Conservation (phyloP, 2,113 vertebrate genomes). For the Cairina moschata region DNA sequence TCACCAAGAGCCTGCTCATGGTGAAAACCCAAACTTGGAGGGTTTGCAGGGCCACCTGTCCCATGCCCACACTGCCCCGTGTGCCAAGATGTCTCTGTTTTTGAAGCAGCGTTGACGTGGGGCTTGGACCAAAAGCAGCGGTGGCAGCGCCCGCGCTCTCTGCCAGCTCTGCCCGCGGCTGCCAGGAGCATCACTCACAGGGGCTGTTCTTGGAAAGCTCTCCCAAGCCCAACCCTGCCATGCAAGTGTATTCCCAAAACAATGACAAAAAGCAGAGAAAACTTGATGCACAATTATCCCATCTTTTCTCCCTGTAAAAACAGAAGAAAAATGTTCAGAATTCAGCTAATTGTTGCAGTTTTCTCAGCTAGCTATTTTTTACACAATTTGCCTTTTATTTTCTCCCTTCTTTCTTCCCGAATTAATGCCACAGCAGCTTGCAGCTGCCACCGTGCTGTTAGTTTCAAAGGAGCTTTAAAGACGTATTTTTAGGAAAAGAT, state of each 20-base stretch:
- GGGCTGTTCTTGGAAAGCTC: constrained; percentile 41
- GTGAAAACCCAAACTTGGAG: neutral
- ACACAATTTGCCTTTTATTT: neutral
- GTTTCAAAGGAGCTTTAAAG: constrained; percentile 39
- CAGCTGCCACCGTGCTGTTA: constrained; percentile 35
- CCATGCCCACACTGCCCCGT: neutral
- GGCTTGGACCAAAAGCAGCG: neutral
- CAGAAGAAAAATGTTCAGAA: neutral
- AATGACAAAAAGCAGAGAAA: neutral
- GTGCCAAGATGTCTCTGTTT: neutral
- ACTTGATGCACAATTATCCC: fast-evolving
- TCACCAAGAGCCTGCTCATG: no score
- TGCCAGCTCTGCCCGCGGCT: neutral
- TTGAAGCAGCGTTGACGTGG: fast-evolving
- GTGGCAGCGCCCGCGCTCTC: neutral
- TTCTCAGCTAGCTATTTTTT: constrained; percentile 29
- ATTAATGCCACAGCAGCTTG: constrained; percentile 29
- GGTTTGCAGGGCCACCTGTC: neutral
- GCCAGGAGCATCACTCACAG: neutral
- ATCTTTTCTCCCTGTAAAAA: neutral
- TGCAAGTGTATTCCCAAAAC: neutral
- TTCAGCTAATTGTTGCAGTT: constrained; percentile 14
- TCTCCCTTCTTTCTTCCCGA: neutral
- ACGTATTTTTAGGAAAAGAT: constrained; percentile 51
- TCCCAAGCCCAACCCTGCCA: neutral